These are phyloP conservation scores for Crypturellus tataupa DNA, from an alignment of 2,797 vertebrate genomes.

Conservation along the genomic window DNA sequence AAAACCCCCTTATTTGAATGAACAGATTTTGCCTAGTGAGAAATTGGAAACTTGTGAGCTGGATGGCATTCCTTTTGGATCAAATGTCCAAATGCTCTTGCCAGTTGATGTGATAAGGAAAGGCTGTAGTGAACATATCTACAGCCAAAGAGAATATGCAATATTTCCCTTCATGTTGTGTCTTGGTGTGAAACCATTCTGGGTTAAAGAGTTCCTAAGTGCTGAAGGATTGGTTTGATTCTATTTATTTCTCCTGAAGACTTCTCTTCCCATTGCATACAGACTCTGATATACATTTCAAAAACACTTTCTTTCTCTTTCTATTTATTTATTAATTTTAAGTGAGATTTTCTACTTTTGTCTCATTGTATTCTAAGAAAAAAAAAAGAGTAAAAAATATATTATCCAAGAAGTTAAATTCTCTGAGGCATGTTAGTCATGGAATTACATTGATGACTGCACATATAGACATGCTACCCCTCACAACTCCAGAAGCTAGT, in stretches of 20 bases:
- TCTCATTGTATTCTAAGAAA: not conserved
- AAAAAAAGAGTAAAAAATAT: not conserved
- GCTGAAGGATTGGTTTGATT: not conserved
- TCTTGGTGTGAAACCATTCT: not conserved
- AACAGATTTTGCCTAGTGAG: not conserved
- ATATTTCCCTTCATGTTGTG: not conserved
- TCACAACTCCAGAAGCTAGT: rapidly evolving
- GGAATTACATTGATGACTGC: not conserved
- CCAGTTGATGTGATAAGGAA: not conserved
- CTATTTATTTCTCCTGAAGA: not conserved
- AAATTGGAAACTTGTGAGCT: not conserved
- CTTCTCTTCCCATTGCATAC: not conserved
- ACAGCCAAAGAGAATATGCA: not conserved
- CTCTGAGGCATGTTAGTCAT: not conserved
- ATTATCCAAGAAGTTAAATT: not conserved
- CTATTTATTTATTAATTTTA: not conserved
- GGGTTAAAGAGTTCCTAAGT: not conserved
- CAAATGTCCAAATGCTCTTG: not conserved
- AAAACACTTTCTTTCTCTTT: not conserved
- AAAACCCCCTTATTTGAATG: not conserved
- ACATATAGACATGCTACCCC: not conserved
- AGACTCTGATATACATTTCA: not conserved
- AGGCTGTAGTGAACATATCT: not conserved
- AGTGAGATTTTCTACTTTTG: not conserved
- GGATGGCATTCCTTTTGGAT: not conserved